Evolutionary conservation across 2,888 invertebrate genomes (phyloP).

Genomic region (Lasioglossum oenotherae): DNA sequence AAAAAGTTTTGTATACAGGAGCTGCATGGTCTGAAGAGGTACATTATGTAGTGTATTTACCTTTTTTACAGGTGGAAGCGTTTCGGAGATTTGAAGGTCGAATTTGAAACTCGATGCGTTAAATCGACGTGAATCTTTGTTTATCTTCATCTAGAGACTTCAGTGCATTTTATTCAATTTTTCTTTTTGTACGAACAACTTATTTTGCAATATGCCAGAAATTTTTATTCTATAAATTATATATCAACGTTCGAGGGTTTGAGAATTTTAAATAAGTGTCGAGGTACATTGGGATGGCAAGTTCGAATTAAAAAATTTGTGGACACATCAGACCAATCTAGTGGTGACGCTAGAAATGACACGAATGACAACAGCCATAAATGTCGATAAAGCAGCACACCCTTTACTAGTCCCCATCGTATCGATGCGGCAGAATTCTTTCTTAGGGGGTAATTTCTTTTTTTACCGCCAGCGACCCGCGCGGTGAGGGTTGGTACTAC

Average conservation of each 20-base stretch:
- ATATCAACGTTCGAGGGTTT: not conserved
- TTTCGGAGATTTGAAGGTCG: too few relatives aligned
- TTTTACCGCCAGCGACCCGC: constrained; percentile 69
- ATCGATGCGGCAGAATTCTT: constrained; percentile 81
- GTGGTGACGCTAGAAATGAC: constrained; percentile 72
- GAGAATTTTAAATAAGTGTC: not conserved
- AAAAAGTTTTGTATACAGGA: too few relatives aligned
- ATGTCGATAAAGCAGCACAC: constrained; percentile 78
- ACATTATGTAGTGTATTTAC: too few relatives aligned
- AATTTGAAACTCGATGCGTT: too few relatives aligned
- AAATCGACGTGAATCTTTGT: not conserved
- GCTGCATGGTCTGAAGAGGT: too few relatives aligned
- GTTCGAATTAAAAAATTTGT: constrained; percentile 9
- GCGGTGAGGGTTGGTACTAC: constrained; percentile 56
- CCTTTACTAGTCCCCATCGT: constrained; percentile 61
- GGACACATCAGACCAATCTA: constrained; percentile 75
- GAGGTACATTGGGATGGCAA: not conserved
- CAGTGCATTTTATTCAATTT: not conserved
- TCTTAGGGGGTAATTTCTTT: constrained; percentile 75
- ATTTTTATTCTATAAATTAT: not conserved
- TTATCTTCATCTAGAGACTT: not conserved
- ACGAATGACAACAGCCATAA: constrained; percentile 32
- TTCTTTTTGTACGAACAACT: not conserved
- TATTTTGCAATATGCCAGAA: not conserved
- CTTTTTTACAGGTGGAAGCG: too few relatives aligned